phyloP scores from a whole-genome alignment of 1,140 invertebrate genomes.

The Scaptomyza montana region DNA sequence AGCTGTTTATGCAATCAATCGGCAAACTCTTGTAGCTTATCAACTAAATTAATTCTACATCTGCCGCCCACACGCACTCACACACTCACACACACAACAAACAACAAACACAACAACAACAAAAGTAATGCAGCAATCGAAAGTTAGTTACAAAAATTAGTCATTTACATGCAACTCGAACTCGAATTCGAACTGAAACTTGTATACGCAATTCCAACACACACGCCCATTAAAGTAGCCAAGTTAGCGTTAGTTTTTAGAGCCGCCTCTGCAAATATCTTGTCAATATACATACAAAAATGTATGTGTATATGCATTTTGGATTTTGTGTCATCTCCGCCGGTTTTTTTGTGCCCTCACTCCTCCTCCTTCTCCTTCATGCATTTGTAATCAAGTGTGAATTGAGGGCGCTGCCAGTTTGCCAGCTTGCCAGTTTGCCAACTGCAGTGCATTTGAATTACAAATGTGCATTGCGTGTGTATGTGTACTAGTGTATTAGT shows the following conservation, averaged over 20 bases:
- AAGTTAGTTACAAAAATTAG: conserved; percentile 76
- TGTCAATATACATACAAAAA: conserved; percentile 21
- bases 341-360: conserved; percentile 55
- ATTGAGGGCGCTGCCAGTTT: conserved; percentile 76
- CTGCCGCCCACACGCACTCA: conserved; percentile 47
- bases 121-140: conserved; percentile 51
- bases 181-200: neutral
- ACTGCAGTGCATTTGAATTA: conserved; percentile 69
- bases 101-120: neutral
- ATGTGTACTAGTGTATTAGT: neutral
- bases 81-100: too few relatives aligned
- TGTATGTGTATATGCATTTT: conserved; percentile 19
- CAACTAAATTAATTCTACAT: conserved; percentile 80
- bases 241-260: conserved; percentile 5
- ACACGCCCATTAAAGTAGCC: conserved; percentile 36
- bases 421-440: conserved; percentile 13
- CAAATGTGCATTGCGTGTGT: conserved; percentile 37
- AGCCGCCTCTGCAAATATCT: conserved; percentile 52
- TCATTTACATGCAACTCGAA: conserved; percentile 53
- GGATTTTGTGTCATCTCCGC: conserved; percentile 74
- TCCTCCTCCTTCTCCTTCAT: neutral
- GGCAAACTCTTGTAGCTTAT: conserved; percentile 54
- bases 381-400: conserved; percentile 81
- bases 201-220: conserved; percentile 37
- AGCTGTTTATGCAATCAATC: conserved; percentile 71